Evolutionary conservation across 2,113 vertebrate species (phyloP), one percentile per base, ranked within the genome.

Genomic region (Cyrtonyx montezumae): DNA sequence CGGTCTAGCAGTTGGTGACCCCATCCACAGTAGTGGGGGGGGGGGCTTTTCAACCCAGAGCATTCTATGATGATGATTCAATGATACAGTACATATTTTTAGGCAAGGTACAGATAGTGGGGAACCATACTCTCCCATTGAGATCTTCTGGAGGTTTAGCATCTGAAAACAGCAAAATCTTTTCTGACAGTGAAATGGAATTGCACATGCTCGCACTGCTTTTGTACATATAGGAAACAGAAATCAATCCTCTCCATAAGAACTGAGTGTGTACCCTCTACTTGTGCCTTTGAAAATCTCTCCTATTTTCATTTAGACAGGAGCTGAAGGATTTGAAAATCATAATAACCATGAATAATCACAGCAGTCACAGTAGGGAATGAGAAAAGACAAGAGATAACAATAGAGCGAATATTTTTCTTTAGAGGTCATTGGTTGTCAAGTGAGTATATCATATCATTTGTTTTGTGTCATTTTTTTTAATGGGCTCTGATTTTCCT

Each of bases 331-430:
- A 89, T 75, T 73, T 91, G 23, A 82, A 87, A 91, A 22, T 67
- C 70, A 46, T 32, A 91, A 87, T 40, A 91, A 37, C 67, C 19
- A 77, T 43, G 88, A 93, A 87, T 67, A 93, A 87, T 49, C 49
- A 74, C 59, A 87, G 79, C n/a, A 87, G 49, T 19, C 25, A 51
- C 26, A 28, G 37, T 21, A 5, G 10, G 4, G 14, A 93, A 82
- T 74, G 76, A 87, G 43, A 79, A 88, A 73, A 11, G 16, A 55
- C 30, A 69, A 76, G 45, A 82, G 55, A 89, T 73, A 87, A 34
- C 16, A 87, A 73, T 6, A 76, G 37, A 74, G 28, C 19, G 25
- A 76, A 62, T 59, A 77, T 66, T 88, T 55, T 61, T 84, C 78
- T 87, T 88, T 34, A 66, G 36, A 84, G 49, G 25, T 34, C 32